Evolutionary conservation across 2,113 vertebrate species (phyloP), one percentile per base, ranked within the genome.

Genomic region (Pao palembangensis): DNA sequence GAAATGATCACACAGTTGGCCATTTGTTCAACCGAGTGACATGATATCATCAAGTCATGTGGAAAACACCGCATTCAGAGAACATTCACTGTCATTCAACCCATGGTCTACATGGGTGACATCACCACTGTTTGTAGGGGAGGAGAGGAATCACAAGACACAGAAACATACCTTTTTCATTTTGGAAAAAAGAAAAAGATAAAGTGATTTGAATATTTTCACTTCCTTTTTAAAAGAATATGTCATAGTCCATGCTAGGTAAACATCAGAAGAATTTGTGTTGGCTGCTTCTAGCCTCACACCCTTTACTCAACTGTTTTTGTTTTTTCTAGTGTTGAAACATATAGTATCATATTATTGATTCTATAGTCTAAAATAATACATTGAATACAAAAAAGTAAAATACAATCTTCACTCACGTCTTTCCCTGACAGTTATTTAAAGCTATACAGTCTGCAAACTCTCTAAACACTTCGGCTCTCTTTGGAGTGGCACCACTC

Each of bases 221-320:
- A 90, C 89, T 92, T 91, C 90, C 89, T 87, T 87, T 83, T 88
- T 87, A 73, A 89, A 80, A 81, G 85, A 89, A 87, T 77, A 69
- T 86, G 71, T 79, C 76, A 57, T 59, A 75, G 70, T 73, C 58
- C 50, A 72, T 75, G 75, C 79, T 80, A 88, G 86, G 86, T 83
- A 87, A 90, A 90, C 84, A 90, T 66, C 63, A 75, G 67, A 68
- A 31, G 69, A 75, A 61, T 76, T 69, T 82, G 69, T 75, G 73
- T 67, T 77, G 17, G 60, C 76, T 67, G 64, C 75, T 80, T 83
- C 80, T 56, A 68, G 59, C 76, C 53, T 63, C 63, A 61, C 66
- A 85, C 83, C 85, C 78, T 82, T 79, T 6, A 75, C 66, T 88
- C 85, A 62, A 55, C 61, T 85, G 2, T 13, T 13, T 13, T 13